Percentiles rank a stretch among this genome's conserved stretches.
Conservation (phyloP, 2,113 vertebrate genomes). For the Hystrix brachyura region DNA sequence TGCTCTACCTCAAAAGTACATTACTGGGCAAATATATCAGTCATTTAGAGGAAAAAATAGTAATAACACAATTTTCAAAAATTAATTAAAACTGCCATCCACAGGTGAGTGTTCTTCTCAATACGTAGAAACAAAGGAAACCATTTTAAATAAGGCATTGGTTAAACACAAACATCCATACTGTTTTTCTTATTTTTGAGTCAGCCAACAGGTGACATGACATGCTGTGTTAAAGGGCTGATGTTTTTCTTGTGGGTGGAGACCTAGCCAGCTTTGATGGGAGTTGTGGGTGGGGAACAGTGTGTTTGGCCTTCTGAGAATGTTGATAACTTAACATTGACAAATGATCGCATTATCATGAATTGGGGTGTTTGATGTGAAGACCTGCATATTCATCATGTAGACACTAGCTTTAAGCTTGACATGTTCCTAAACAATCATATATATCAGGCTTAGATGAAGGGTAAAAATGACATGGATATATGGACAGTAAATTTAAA, state of each 20-base stretch:
- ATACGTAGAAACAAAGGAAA: slow-evolving; percentile 14
- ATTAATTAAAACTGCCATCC: slow-evolving; percentile 19
- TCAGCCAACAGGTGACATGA: slow-evolving; percentile 61
- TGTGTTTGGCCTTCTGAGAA: slow-evolving; percentile 57
- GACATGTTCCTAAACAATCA: slow-evolving; percentile 56
- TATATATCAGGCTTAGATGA: slow-evolving; percentile 67
- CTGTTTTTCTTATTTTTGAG: slow-evolving; percentile 58
- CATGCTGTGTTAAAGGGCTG: slow-evolving; percentile 40
- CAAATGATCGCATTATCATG: slow-evolving; percentile 79
- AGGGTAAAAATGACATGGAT: slow-evolving; percentile 56
- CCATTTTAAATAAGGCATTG: background rate
- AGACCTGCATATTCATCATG: slow-evolving; percentile 47
- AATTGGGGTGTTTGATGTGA: slow-evolving; percentile 75
- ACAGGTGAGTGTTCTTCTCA: background rate
- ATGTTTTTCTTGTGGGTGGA: slow-evolving; percentile 75
- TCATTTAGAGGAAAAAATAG: slow-evolving; percentile 14
- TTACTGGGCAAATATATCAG: background rate
- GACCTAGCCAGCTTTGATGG: slow-evolving; percentile 64
- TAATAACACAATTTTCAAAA: background rate
- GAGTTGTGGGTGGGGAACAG: slow-evolving; percentile 60
- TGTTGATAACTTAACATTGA: slow-evolving; percentile 76
- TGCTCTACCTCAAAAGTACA: slow-evolving; percentile 19
- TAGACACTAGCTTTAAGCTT: slow-evolving; percentile 66
- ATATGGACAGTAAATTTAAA: slow-evolving; percentile 67
- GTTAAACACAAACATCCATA: background rate